Base-by-base conservation (phyloP, 2,888 invertebrate species). In the Trachelus troglodyta region DNA sequence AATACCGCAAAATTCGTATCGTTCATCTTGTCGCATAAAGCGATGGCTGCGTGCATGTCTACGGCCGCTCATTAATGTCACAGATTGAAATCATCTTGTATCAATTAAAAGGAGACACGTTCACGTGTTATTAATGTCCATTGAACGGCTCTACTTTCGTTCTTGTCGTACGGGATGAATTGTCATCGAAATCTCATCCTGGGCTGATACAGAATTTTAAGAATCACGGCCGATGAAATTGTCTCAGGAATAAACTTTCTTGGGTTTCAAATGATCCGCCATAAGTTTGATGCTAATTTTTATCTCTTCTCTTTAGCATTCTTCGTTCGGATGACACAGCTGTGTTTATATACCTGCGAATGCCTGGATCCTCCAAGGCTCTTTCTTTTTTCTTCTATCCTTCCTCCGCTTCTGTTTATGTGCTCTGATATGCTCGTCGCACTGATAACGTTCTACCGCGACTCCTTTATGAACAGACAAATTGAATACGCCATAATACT, bases 41-140 rank as follows among this genome's bases (percentile, higher is more conserved):
- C 56, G 56, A 23, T 9, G 6, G 23, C 23, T 56, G 40, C 40
- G 23, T 1, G 6, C 91, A 1, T 92, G 81, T 75, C 86, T 92
- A 77, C 92, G 92, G 76, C 74, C 75, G 77, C 77, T 80, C 81
- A 79, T 83, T 85, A 79, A 79, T 78, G 77, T 76, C 56, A 77
- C 83, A 83, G 80, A 76, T 83, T 81, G 76, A 82, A 82, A 85
- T 83, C 1, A 1, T 56, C 23, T 23, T 23, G 23, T 56, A 23
- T 56, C 2, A 23, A 56, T 56, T 56, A 23, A 56, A 9, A 56
- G 9, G 0, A 56, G 2, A 56, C 9, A 9, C 9, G 23, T 56
- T 4, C 56, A 0, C 56, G 56, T 23, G 23, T 23, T 6, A 9
- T 23, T 23, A 23, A 56, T 23, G 56, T 56, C 56, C 6, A 2